These are phyloP conservation scores for Poeciliopsis gracilis DNA, from an alignment of 2,797 vertebrate species.

Conservation along the genomic window DNA sequence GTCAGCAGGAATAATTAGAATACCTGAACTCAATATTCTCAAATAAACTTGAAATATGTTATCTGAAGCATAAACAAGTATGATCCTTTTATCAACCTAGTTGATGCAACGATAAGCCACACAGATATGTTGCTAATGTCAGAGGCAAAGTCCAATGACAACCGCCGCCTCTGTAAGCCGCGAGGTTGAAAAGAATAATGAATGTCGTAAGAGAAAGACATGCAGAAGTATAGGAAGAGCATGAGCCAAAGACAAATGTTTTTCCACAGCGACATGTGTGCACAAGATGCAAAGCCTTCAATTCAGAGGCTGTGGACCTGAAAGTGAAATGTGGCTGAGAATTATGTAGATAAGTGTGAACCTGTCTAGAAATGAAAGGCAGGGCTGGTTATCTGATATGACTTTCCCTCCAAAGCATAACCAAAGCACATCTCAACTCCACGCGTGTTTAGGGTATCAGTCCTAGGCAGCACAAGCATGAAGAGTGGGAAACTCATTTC, in stretches of 20 bases:
- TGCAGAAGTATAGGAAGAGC: conserved; percentile 26
- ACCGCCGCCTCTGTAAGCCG: conserved; percentile 12
- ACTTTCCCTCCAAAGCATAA: conserved; percentile 67
- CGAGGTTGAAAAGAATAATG: conserved; percentile 16
- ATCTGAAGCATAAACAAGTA: neutral
- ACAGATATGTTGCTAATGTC: conserved; percentile 15
- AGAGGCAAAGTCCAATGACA: conserved; percentile 1
- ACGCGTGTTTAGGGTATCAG: conserved; percentile 69
- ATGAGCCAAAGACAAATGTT: conserved; percentile 41
- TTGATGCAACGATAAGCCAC: neutral
- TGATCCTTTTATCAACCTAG: neutral
- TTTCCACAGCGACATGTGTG: conserved; percentile 50
- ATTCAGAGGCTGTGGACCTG: conserved; percentile 46
- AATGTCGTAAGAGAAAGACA: conserved; percentile 16
- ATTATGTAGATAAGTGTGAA: conserved; percentile 70
- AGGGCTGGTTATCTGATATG: conserved; percentile 70
- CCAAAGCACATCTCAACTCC: conserved; percentile 63
- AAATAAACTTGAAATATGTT: neutral
- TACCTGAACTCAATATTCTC: neutral
- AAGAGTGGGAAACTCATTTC: conserved; percentile 69
- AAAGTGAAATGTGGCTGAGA: conserved; percentile 60
- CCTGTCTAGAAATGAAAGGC: conserved; percentile 66
- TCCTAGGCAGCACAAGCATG: conserved; percentile 48
- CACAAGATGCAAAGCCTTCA: conserved; percentile 35
- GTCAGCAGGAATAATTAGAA: neutral